phyloP scores from a whole-genome alignment of 2,113 vertebrate species.

The Spilogale gracilis region DNA sequence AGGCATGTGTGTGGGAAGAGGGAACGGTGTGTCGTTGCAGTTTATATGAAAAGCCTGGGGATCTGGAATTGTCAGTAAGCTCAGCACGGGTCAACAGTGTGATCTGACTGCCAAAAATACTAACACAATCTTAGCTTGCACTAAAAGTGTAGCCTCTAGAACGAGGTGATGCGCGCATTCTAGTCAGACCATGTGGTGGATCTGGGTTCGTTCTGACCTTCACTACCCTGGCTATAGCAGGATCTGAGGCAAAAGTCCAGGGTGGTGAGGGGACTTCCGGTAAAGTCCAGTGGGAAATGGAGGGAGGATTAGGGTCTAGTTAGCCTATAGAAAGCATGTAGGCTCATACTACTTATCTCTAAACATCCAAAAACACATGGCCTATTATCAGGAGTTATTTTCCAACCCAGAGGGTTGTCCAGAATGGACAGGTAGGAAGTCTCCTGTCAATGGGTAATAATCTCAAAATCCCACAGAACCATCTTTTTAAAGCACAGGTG shows the following conservation, averaged over 20 bases:
- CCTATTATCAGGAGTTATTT: background rate
- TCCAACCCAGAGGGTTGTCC: background rate
- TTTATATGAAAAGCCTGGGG: slow-evolving; percentile 58
- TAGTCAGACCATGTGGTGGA: accelerated
- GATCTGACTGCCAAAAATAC: slow-evolving; percentile 67
- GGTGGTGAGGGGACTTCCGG: background rate
- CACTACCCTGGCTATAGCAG: background rate
- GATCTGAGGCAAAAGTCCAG: background rate
- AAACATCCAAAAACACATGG: background rate
- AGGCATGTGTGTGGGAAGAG: slow-evolving; percentile 57
- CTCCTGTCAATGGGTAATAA: background rate
- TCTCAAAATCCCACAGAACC: background rate
- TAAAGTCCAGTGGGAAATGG: background rate
- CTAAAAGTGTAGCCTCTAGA: background rate
- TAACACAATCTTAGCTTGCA: background rate
- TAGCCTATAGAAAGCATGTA: background rate
- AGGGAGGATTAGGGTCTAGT: background rate
- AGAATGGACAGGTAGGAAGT: background rate
- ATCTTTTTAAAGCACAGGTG: background rate
- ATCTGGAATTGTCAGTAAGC: slow-evolving; percentile 41
- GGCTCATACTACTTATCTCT: background rate
- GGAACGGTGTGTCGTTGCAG: background rate
- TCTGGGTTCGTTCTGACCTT: background rate
- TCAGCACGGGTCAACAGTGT: slow-evolving; percentile 35
- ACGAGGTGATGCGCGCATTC: accelerated